Evolutionary conservation across 2,888 invertebrate species (phyloP), one percentile per base, ranked within the genome.

Genomic region (Eupithecia centaureata): DNA sequence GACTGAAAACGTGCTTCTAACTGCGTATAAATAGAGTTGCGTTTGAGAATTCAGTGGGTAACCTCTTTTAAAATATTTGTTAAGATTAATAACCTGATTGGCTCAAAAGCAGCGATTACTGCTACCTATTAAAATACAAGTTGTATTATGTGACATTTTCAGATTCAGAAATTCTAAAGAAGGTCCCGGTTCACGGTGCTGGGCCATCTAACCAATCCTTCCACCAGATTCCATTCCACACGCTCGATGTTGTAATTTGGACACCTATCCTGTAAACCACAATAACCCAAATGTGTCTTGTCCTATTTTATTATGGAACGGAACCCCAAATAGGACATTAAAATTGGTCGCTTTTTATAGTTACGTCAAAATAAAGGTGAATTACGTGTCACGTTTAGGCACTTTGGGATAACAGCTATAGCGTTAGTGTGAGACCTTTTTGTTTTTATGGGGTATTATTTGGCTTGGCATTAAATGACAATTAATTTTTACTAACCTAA

Each of bases 311-410:
- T 72, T 70, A 65, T 15, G 61, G 30, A 54, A 59, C 62, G 61
- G 30, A 54, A 59, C 62, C 61, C 38, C 56, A 63, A 71, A 70
- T 70, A 67, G 66, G 66, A 59, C 66, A 63, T 67, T 68, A 69
- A 62, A 52, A 33, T 28, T 70, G 66, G 65, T 57, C 18, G 61
- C 27, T 65, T 71, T 71, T 73, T 73, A 70, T 56, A 52, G 47
- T 76, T 63, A 75, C 69, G 75, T 75, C 73, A 74, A 74, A 79
- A 76, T 75, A 72, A 74, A 63, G 69, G 73, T 74, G 51, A 67
- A 58, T 78, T 79, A 82, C 77, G 79, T 82, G 84, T 82, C 83
- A 82, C 79, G 79, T 82, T 79, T 25, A 47, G 22, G 22, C 22
- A 47, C 22, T 47, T 47, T 47, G 27, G 52, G 52, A 15, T 27